These are phyloP conservation scores for Enteromius unitaeniatus DNA, from an alignment of 2,797 vertebrate genomes.

Conservation along the genomic window DNA sequence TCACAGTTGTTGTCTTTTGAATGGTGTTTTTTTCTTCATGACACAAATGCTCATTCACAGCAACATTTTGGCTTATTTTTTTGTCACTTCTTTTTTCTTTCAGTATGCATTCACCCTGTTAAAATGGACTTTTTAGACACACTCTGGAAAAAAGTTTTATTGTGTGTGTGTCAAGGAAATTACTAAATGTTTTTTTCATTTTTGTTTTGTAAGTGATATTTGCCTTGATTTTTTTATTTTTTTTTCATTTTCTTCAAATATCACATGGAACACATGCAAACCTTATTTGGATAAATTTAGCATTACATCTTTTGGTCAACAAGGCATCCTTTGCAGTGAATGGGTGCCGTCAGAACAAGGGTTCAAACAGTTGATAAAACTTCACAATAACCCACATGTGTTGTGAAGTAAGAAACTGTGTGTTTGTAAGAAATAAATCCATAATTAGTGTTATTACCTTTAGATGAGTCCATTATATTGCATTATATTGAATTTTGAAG, in stretches of 20 bases:
- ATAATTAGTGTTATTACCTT: neutral
- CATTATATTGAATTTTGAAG: neutral
- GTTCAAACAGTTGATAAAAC: neutral
- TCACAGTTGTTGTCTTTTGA: slow-evolving; percentile 41
- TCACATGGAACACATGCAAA: neutral
- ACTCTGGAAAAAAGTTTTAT: slow-evolving; percentile 2
- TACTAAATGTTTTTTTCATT: neutral
- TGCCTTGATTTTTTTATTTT: neutral
- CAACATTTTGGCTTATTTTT: slow-evolving; percentile 6
- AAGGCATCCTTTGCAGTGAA: neutral
- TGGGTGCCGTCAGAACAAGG: neutral
- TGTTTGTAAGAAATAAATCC: neutral
- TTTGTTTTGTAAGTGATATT: neutral
- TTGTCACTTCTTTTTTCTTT: slow-evolving; percentile 13
- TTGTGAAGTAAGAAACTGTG: neutral
- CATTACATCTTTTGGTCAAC: neutral
- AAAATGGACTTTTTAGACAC: neutral
- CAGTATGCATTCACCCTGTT: slow-evolving; percentile 14
- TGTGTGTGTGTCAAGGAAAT: neutral
- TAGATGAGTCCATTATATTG: neutral
- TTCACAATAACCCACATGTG: neutral
- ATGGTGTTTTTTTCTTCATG: slow-evolving; percentile 25
- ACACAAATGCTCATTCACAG: slow-evolving; percentile 43
- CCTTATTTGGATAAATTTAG: neutral
- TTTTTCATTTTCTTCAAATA: neutral